Evolutionary conservation across 92 coral and sea anemone genomes (phyloP).

Genomic region (Chrysogorgia sp.): DNA sequence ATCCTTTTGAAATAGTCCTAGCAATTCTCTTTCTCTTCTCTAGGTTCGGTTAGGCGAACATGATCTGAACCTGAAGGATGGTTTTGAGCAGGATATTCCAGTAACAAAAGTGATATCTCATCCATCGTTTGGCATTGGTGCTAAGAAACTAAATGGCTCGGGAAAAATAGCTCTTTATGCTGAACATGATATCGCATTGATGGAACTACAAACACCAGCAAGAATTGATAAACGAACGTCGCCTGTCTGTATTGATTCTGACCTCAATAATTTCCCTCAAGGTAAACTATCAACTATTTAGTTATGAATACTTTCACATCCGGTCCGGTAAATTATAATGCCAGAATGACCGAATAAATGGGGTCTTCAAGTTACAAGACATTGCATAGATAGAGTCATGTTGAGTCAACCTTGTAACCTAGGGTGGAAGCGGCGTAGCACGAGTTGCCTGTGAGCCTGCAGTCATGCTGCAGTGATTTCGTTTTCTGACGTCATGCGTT

Average conservation of each 20-base stretch:
- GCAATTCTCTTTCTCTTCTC: background rate
- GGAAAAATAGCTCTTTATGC: conserved; percentile 60
- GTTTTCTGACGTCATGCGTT: no score
- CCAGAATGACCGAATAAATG: no score
- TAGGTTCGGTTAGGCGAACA: conserved; percentile 91
- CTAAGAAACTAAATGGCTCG: conserved; percentile 60
- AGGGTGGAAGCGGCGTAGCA: no score
- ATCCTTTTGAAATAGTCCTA: no score
- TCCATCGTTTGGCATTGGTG: conserved; percentile 78
- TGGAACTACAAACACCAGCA: conserved; percentile 73
- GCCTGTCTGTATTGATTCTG: conserved; percentile 72
- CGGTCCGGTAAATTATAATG: no score
- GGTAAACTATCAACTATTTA: no score
- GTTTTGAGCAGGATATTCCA: conserved; percentile 71
- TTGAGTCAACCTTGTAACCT: no score
- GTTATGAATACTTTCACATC: no score
- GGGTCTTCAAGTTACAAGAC: no score
- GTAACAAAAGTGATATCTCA: conserved; percentile 65
- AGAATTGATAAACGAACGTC: conserved; percentile 57
- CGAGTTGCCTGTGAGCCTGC: no score
- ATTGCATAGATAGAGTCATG: no score
- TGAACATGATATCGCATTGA: conserved; percentile 74
- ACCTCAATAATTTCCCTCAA: conserved; percentile 50
- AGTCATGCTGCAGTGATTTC: no score
- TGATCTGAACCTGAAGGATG: conserved; percentile 62